Base-by-base conservation (phyloP, 2,797 vertebrate species). In the Mycteria americana region DNA sequence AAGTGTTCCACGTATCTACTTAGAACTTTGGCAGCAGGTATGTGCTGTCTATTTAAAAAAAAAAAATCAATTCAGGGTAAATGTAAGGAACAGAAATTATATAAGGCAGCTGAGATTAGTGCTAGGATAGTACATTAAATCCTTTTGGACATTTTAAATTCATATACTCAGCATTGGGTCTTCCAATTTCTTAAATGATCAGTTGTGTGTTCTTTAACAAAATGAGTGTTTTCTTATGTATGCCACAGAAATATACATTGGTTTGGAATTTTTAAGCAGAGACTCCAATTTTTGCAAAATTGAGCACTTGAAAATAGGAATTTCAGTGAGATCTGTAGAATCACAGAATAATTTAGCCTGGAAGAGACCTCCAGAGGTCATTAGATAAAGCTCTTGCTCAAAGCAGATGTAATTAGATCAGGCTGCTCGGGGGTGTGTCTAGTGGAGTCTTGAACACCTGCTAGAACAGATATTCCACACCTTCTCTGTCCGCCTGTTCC, bases 1-100 rank as follows among this genome's bases (percentile, higher is more conserved):
- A 94, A 93, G 33, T 75, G 57, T 48, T 76, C 72, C 76, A 92
- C 41, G 65, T 76, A 93, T 69, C 56, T 89, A 72, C 87, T 80
- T 76, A 94, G 46, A 95, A 92, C 8, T 79, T 89, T 56, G 18
- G 35, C 46, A 72, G 41, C 15, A 79, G 5, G 7, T 70, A 48
- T 62, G 12, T 85, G 37, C 7, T 56, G 15, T 67, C 93, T 69
- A 25, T 46, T 28, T 7, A 23, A 13, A 68, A 92, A 79, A 78
- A 35, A 50, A 41, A 83, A 65, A 56, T 31, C 56, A 39, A 16
- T 35, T 53, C 5, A 4, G 4, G n/a, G 6, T 17, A 75, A 75
- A 70, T 24, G 13, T 48, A 73, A 73, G 22, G 31, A 91, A 80
- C 10, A 46, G 37, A 69, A 88, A 73, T 76, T 57, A 73, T 11